Percentiles rank a stretch among this genome's conserved stretches.
Conservation (phyloP, 2,797 vertebrate species). For the Enteromius viviparus region DNA sequence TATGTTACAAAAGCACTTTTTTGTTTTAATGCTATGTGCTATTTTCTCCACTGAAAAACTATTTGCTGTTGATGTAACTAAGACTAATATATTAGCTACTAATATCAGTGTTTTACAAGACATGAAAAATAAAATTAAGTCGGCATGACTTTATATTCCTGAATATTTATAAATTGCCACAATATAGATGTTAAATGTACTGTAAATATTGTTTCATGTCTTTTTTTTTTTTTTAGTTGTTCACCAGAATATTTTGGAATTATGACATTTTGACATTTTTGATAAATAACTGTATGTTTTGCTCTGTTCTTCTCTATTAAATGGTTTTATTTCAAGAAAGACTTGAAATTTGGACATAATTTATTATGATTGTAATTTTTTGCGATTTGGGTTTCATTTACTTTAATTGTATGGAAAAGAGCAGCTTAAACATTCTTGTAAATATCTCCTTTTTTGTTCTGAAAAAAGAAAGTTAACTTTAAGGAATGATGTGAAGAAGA, state of each 20-base stretch:
- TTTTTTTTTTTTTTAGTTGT: not conserved
- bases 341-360: not conserved
- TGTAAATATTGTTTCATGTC: not conserved
- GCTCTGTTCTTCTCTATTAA: not conserved
- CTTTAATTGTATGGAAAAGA: not conserved
- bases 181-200: not conserved
- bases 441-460: not conserved
- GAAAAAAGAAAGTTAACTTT: not conserved
- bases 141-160: not conserved
- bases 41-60: not conserved
- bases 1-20: not conserved
- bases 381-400: not conserved
- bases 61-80: not conserved
- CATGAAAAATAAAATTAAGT: not conserved
- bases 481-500: not conserved
- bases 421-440: not conserved
- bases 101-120: not conserved
- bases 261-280: not conserved
- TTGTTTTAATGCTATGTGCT: not conserved
- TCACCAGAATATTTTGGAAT: not conserved
- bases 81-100: not conserved
- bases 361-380: not conserved
- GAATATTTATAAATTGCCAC: not conserved
- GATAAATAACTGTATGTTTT: too few relatives aligned
- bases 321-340: not conserved